Conservation (phyloP, 1,140 invertebrate species). For the Musca vetustissima region DNA sequence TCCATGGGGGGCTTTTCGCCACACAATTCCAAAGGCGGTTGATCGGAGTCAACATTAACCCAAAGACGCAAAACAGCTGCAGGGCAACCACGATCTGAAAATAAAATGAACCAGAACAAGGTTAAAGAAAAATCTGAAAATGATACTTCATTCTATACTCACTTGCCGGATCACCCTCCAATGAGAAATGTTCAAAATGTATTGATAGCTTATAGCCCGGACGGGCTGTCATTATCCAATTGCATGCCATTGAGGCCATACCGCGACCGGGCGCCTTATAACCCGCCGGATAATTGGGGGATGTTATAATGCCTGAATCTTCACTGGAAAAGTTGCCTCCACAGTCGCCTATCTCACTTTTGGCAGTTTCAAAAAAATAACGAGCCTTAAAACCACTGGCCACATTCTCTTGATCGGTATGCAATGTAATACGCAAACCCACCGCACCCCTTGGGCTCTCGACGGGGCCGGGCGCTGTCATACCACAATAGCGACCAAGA, state of each 20-base stretch:
- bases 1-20: slow-evolving; percentile 74
- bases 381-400: slow-evolving; percentile 88
- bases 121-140: neutral
- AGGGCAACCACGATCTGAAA: slow-evolving; percentile 80
- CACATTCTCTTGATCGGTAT: slow-evolving; percentile 80
- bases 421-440: slow-evolving; percentile 79
- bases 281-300: slow-evolving; percentile 82
- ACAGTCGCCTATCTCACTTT: slow-evolving; percentile 88
- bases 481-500: slow-evolving; percentile 83
- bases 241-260: slow-evolving; percentile 80
- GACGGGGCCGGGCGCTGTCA: slow-evolving; percentile 83
- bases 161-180: slow-evolving; percentile 87
- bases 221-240: slow-evolving; percentile 87
- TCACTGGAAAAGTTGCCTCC: slow-evolving; percentile 85
- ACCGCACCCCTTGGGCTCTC: slow-evolving; percentile 83
- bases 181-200: slow-evolving; percentile 83
- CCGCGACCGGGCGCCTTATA: slow-evolving; percentile 78
- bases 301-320: slow-evolving; percentile 83
- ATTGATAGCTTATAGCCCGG: slow-evolving; percentile 81
- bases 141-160: slow-evolving; percentile 38
- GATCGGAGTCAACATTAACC: slow-evolving; percentile 68
- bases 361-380: slow-evolving; percentile 84
- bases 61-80: slow-evolving; percentile 87
- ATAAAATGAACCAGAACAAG: no score
- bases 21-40: slow-evolving; percentile 83